Base-by-base conservation (phyloP, 53 echinoderm and acorn worm genomes). In the Holothuria scabra region DNA sequence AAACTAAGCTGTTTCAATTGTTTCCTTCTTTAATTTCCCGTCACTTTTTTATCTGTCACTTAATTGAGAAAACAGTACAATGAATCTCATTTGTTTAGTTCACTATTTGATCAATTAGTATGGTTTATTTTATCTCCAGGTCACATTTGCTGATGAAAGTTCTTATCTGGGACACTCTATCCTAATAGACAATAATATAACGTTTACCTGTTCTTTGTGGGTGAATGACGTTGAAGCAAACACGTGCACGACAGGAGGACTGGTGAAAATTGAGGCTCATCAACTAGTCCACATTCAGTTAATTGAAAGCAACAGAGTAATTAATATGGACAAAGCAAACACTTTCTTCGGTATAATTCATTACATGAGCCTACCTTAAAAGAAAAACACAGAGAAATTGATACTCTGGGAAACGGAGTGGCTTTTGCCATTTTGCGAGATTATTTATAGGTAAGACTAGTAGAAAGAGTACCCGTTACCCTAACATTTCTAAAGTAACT, bases 151-250 rank as follows among this genome's bases (percentile, higher is more conserved):
- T 8, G 72, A 72, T n/a, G 48, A 41, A 24, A 48, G 72, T 32
- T 41, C 72, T 7, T 72, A 72, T 72, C 26, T 72, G 72, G 72
- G 46, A 16, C 48, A 72, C 16, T 38, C 72, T 19, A 72, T 72
- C 48, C 22, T 72, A 48, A 11, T 72, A 19, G 72, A 72, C 14
- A 28, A 72, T 28, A 24, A 24, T 21, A 44, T 12, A 24, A 72
- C 46, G 46, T 72, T 72, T 72, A 48, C n/a, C 12, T 72, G 72
- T 26, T 46, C 46, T 25, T 46, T 72, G 37, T 72, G 44, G 23
- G 24, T 72, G 16, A 21, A n/a, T 12, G 72, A 21, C 23, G 72
- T 72, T 11, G 24, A 72, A 14, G 44, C 72, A 21, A 72, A 72
- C 22, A n/a, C 72, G 0, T 72, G 72, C 23, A 46, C 20, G 46